Base-by-base conservation (phyloP, 2,888 invertebrate species). In the Caenorhabditis sulstoni region DNA sequence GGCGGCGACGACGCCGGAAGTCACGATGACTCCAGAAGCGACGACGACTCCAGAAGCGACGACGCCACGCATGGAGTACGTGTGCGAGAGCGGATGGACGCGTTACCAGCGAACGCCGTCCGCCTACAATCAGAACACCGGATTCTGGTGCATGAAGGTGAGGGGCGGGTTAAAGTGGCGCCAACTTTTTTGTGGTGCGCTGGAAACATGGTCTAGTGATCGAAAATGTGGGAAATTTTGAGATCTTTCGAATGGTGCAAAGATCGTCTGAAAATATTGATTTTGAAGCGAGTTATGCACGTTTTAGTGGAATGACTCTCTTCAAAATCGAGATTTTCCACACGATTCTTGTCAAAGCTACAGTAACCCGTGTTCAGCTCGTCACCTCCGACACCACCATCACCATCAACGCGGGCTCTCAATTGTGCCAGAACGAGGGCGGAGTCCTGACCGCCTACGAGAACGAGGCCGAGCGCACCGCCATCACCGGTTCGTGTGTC, bases 81-180 rank as follows among this genome's bases (percentile, higher is more conserved):
- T 16, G 7, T 50, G 58, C 39, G 29, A 39, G 1, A 1, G 23
- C 16, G 50, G 53, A 3, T 58, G 22, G 22, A 23, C 57, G 0
- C 7, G n/a, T 1, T 50, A 50, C 29, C 8, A 29, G 9, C 45
- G 67, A 41, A 53, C 64, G 4, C 29, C 52, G 9, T 65, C 64
- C 14, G 0, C 20, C 7, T 65, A 18, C 29, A 65, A 65, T 16
- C 8, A 45, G 1, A 58, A 55, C 18, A 49, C 12, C 12, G 67
- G 67, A 12, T 11, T 18, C 14, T 67, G 49, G 67, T 67, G 67
- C 29, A 49, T 58, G 35, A 57, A 58, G 47, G 49, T 47, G 29
- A 29, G 5, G n/a, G 37, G 7, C n/a, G n/a, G n/a, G n/a, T n/a
- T n/a, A n/a, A n/a, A n/a, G n/a, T n/a, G n/a, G n/a, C n/a, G n/a